Base-by-base conservation (phyloP, 2,797 vertebrate species). In the Pseudocheirus occidentalis region DNA sequence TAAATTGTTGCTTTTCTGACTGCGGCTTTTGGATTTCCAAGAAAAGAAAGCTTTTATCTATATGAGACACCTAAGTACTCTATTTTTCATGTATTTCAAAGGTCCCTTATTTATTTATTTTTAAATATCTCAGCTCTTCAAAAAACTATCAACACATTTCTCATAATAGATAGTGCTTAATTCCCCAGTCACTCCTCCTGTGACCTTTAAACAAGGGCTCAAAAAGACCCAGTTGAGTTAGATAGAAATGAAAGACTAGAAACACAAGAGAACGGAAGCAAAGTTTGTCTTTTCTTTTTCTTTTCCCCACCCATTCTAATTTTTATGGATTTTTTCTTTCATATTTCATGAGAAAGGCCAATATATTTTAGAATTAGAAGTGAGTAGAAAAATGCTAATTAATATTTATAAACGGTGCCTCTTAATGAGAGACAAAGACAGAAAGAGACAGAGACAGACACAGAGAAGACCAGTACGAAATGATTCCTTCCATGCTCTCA, bases 1-100 rank as follows among this genome's bases (percentile, higher is more conserved):
- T 91, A 97, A 98, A 96, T 96, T 97, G 96, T 34, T 96, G 91
- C 94, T 58, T 93, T 96, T 95, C 73, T 93, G 66, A 95, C 91
- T 95, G 94, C 28, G 40, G 91, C 90, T 93, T 57, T 93, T 94
- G 53, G 57, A 56, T 97, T 97, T 97, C 66, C 90, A 95, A 91
- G 31, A 95, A 97, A 24, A 95, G 91, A 92, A 95, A 92, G 92
- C 91, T 56, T 92, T 93, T 95, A 0, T 0, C 91, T 96, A 53
- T 46, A 91, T 0, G 0, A 94, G 46, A 55, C 73, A 93, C 95
- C 31, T 57, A 90, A 55, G 21, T 34, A 93, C 59, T 58, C 53
- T 91, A 90, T 92, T 95, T 95, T n/a, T 90, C 90, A 56, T 55
- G 94, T 90, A 46, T 95, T 98, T 96, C 34, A 73, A n/a, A 92